These are phyloP conservation scores for Homarus gammarus DNA, from an alignment of 2,888 invertebrate species.

Conservation along the genomic window DNA sequence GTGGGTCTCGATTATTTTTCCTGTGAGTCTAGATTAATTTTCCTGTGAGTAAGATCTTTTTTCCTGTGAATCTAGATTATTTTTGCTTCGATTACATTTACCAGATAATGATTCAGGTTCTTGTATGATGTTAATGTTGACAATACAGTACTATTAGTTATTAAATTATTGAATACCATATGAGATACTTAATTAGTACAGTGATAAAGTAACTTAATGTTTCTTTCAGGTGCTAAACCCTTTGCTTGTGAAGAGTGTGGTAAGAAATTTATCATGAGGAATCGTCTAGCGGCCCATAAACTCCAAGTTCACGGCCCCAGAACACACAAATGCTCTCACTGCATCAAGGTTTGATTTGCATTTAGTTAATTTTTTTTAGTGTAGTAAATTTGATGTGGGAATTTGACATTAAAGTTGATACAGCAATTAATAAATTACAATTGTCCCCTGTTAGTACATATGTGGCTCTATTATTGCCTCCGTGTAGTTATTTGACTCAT, in stretches of 20 bases:
- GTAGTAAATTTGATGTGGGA: not conserved
- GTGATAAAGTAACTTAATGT: slow-evolving; percentile 64
- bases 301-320: slow-evolving; percentile 59
- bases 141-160: no score
- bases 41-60: no score
- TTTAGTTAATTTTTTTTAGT: not conserved
- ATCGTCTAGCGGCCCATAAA: slow-evolving; percentile 59
- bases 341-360: slow-evolving; percentile 49
- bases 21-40: no score
- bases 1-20: not conserved
- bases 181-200: not conserved
- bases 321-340: slow-evolving; percentile 53
- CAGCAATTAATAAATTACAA: not conserved
- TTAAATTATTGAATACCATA: no score
- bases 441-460: no score
- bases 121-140: no score
- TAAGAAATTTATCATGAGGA: slow-evolving; percentile 72
- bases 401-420: not conserved
- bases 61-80: no score
- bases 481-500: not conserved
- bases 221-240: slow-evolving; percentile 76
- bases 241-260: slow-evolving; percentile 76
- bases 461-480: not conserved
- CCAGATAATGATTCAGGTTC: no score
- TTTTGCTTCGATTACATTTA: no score